Percentiles rank a stretch among this genome's conserved stretches.
Evolutionary conservation across 1,140 invertebrate genomes (phyloP).

Genomic region (Bombyx mandarina): DNA sequence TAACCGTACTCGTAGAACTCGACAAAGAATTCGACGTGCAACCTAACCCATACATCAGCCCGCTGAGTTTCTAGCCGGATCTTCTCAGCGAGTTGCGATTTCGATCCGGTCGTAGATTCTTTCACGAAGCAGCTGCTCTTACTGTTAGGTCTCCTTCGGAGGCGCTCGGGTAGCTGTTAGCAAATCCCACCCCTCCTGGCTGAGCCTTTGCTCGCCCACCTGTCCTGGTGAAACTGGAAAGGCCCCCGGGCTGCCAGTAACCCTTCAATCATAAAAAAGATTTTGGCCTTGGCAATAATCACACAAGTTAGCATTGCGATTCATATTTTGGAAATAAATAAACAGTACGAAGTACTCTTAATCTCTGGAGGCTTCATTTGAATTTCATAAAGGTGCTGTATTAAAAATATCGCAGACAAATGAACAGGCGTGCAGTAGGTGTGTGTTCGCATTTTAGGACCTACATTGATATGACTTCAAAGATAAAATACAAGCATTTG

Average conservation of each 20-base stretch:
- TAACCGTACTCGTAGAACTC: too few species aligned
- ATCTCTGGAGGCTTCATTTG: slow-evolving; percentile 26
- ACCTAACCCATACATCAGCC: too few species aligned
- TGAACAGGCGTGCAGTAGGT: background rate
- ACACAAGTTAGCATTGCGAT: slow-evolving; percentile 39
- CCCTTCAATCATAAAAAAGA: background rate
- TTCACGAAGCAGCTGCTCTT: background rate
- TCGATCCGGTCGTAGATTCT: background rate
- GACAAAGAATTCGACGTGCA: too few species aligned
- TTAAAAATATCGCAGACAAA: slow-evolving; percentile 31
- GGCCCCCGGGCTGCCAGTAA: too few species aligned
- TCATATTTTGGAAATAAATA: slow-evolving; percentile 47
- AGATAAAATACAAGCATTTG: too few species aligned
- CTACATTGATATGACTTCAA: background rate
- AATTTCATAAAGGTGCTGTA: slow-evolving; percentile 47
- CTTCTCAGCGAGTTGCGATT: too few species aligned
- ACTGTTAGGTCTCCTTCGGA: background rate
- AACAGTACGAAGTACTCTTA: slow-evolving; percentile 18
- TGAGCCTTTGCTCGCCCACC: too few species aligned
- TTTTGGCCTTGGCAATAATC: slow-evolving; percentile 34
- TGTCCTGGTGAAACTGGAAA: too few species aligned
- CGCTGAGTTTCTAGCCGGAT: too few species aligned
- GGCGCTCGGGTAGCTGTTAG: too few species aligned
- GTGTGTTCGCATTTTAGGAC: background rate
- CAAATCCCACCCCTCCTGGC: too few species aligned